phyloP scores from a whole-genome alignment of 2,797 vertebrate species.

The Lepus oiostolus region DNA sequence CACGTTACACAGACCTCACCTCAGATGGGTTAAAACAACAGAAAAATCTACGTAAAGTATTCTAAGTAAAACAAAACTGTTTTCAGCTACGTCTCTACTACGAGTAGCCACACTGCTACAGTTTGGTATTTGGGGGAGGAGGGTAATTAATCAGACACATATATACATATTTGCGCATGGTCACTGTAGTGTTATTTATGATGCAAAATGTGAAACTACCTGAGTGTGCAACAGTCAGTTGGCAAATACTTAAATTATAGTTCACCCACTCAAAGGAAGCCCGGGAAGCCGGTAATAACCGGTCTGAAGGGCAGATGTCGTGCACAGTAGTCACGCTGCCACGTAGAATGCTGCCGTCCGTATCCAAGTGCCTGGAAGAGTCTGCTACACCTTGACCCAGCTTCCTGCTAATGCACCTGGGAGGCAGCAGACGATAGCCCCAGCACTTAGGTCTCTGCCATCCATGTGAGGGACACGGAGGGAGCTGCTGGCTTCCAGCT shows the following conservation, averaged over 20 bases:
- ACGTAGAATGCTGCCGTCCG: no score
- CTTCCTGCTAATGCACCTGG: no score
- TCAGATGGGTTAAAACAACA: neutral
- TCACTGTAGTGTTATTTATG: neutral
- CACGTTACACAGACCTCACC: neutral
- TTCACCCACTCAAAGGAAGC: neutral
- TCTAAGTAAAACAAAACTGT: constrained; percentile 11
- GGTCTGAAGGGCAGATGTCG: neutral
- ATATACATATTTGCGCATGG: neutral
- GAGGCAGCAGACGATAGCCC: no score
- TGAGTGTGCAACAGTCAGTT: neutral
- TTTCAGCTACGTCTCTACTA: neutral
- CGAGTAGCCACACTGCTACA: neutral
- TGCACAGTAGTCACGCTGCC: no score
- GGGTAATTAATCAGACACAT: neutral
- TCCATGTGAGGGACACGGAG: no score
- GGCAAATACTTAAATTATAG: neutral
- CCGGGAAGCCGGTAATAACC: neutral
- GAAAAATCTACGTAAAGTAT: constrained; percentile 1
- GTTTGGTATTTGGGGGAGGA: neutral
- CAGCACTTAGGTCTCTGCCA: no score
- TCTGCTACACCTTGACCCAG: no score
- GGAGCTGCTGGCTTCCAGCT: no score
- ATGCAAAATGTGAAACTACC: neutral
- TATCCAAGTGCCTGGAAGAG: no score